Base-by-base conservation (phyloP, 2,888 invertebrate genomes). In the Pheosia gnoma region DNA sequence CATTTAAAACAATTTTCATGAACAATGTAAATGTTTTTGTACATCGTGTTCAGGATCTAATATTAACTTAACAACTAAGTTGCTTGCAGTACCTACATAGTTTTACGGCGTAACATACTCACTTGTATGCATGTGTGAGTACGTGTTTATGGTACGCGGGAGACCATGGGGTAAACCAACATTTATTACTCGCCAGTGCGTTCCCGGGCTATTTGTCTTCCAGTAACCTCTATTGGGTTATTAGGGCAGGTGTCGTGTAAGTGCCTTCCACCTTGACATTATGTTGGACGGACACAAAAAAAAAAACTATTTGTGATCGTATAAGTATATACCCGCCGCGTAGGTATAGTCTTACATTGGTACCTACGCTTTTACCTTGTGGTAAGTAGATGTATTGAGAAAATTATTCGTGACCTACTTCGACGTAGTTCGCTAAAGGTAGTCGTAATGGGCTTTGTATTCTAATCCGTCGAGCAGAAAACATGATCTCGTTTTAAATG, bases 401-500 rank as follows among this genome's bases (percentile, higher is more conserved):
- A 70, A 68, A 74, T 63, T 73, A 64, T 65, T 66, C 60, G 69
- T 78, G 79, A 78, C 79, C 80, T 71, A 82, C 63, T 77, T 81
- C 67, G 62, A 59, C 66, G 63, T 65, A 70, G 70, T 72, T 65
- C 74, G 70, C 67, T 61, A 70, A 73, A 77, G 75, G 73, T 71
- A 73, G 71, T 70, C 66, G 71, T 77, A 76, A 78, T 74, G 74
- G 73, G 77, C 78, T 81, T 80, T 80, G 74, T 74, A 79, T 80
- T 83, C 82, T 81, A 79, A 81, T 79, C 74, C 82, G 78, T 74
- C 78, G 78, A 83, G 74, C 83, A 76, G 81, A 78, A 83, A 83
- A 83, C 78, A 76, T 75, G 80, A 77, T 79, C 72, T 74, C 68
- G 68, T 73, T 75, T 72, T 63, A 69, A 71, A 77, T 70, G 64